Conservation (phyloP, 2,888 invertebrate species). For the Uloborus plumipes region DNA sequence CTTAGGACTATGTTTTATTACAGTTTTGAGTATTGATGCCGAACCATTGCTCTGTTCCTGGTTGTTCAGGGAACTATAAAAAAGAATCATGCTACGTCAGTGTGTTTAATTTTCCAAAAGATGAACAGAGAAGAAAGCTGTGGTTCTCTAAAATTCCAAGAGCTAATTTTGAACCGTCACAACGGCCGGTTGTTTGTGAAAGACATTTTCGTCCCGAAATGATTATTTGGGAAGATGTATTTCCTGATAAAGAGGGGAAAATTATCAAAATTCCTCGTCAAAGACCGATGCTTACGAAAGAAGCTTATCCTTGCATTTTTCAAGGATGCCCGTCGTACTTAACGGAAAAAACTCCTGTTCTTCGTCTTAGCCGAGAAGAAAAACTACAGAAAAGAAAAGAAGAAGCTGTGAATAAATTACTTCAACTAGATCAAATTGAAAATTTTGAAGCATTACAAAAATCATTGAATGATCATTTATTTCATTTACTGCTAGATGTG, state of each 20-base stretch:
- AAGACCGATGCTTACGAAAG: neutral
- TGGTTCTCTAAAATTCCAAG: neutral
- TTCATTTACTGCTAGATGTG: neutral
- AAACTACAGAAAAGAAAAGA: neutral
- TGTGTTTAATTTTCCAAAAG: neutral
- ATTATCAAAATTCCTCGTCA: neutral
- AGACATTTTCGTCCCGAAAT: constrained; percentile 7
- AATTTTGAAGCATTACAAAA: neutral
- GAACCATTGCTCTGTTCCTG: neutral
- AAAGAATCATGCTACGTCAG: neutral
- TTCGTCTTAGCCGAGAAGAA: neutral
- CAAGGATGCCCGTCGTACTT: constrained; percentile 5
- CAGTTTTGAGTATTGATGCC: neutral
- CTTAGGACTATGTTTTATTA: too few species aligned
- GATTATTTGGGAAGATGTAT: neutral
- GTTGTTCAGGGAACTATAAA: neutral
- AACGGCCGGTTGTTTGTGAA: constrained; percentile 1
- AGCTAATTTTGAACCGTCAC: neutral
- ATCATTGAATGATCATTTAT: neutral
- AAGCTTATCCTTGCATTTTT: constrained; percentile 11
- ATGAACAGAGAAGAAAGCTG: constrained; percentile 2
- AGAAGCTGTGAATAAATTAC: neutral
- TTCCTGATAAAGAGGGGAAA: constrained; percentile 8
- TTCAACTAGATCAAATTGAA: neutral
- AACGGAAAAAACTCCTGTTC: neutral